Conservation (phyloP, 1,140 invertebrate genomes). For the Alviniconcha marisindica region DNA sequence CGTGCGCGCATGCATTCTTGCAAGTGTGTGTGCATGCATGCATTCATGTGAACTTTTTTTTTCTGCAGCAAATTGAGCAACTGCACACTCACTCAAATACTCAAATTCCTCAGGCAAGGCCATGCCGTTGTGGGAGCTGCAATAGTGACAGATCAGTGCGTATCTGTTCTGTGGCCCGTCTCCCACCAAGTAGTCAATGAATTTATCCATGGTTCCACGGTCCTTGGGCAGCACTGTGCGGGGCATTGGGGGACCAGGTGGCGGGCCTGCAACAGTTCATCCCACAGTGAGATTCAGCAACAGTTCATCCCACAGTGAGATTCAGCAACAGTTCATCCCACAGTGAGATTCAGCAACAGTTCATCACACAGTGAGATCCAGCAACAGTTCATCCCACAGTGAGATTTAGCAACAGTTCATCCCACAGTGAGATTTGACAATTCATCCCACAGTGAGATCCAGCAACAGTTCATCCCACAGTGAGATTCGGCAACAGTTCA, state of each 20-base stretch:
- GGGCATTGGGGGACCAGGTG: constrained; percentile 69
- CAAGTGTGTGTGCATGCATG: too few relatives aligned
- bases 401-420: not conserved
- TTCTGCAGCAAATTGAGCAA: not conserved
- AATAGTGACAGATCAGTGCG: constrained; percentile 94
- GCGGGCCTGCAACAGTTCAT: constrained; percentile 39
- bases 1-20: too few relatives aligned
- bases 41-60: too few relatives aligned
- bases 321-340: not conserved
- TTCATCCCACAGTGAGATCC: too few relatives aligned
- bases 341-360: too few relatives aligned
- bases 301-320: too few relatives aligned
- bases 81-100: constrained; percentile 85
- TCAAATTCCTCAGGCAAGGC: constrained; percentile 97
- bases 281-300: too few relatives aligned
- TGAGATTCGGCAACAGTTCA: too few relatives aligned
- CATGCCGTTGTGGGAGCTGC: constrained; percentile 97
- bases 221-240: constrained; percentile 81
- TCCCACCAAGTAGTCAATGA: constrained; percentile 95
- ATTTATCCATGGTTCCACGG: constrained; percentile 86
- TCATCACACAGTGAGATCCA: too few relatives aligned
- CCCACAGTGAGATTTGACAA: too few relatives aligned
- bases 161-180: constrained; percentile 96
- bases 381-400: too few relatives aligned
- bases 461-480: too few relatives aligned